These are phyloP conservation scores for Heliconius melpomene DNA, from an alignment of 1,140 invertebrate species.

Conservation along the genomic window DNA sequence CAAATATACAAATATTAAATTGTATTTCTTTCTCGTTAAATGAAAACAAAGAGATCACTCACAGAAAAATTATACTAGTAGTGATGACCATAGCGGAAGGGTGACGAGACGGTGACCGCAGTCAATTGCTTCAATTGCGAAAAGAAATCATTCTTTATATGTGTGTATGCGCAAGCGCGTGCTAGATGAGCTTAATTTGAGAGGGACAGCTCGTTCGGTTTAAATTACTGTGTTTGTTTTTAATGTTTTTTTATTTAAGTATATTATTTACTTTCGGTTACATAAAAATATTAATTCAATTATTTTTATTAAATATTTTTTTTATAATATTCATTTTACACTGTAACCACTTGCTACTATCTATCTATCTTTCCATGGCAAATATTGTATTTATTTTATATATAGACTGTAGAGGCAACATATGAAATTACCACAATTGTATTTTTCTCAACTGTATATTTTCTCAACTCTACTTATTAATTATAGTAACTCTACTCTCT, in stretches of 20 bases:
- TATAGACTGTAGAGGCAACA: too few relatives aligned
- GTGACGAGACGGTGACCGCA: constrained; percentile 49
- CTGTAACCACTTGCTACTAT: too few relatives aligned
- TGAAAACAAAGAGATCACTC: constrained; percentile 16
- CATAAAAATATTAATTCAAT: too few relatives aligned
- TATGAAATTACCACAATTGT: too few relatives aligned
- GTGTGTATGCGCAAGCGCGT: constrained; percentile 40
- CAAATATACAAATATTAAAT: too few relatives aligned
- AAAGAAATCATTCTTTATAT: constrained; percentile 57
- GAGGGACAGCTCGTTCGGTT: constrained; percentile 46
- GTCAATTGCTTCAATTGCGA: constrained; percentile 68
- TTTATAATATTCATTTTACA: too few relatives aligned
- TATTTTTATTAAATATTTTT: too few relatives aligned
- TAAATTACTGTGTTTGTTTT: constrained; percentile 14
- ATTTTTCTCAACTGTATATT: too few relatives aligned
- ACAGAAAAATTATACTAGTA: constrained; percentile 1
- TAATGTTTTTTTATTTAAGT: background rate
- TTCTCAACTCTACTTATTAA: too few relatives aligned
- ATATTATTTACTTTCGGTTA: background rate
- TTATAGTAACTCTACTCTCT: too few relatives aligned
- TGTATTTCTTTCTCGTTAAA: background rate
- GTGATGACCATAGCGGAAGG: constrained; percentile 53
- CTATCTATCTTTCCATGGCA: too few relatives aligned
- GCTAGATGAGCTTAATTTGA: constrained; percentile 53
- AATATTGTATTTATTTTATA: too few relatives aligned